A percentile compares a stretch with the other conserved stretches of the same genome.
Conservation (phyloP, 2,113 vertebrate genomes). For the Macrotus californicus region DNA sequence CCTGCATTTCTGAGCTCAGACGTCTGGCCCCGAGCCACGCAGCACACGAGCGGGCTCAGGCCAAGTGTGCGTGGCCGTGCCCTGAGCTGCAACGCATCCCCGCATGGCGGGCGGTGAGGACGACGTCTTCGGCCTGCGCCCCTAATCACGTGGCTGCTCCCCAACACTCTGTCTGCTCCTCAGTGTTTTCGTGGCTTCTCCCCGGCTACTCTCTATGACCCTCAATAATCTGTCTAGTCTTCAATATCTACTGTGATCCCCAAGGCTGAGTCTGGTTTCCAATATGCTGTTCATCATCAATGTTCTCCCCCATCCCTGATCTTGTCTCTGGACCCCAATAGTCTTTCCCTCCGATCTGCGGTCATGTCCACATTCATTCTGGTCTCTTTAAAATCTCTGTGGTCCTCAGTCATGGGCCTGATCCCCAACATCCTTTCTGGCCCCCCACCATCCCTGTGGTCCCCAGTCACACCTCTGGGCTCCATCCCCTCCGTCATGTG, state of each 20-base stretch:
- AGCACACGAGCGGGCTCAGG: accelerated
- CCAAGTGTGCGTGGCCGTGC: accelerated
- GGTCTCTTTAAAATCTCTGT: neutral
- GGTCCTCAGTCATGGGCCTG: neutral
- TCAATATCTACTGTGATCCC: too few species aligned
- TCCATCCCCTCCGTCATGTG: accelerated
- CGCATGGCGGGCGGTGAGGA: accelerated
- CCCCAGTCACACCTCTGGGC: neutral
- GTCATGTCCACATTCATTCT: neutral
- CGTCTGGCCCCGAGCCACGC: accelerated
- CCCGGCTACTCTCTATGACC: neutral
- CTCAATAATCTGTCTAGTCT: neutral
- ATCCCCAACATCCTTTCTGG: neutral
- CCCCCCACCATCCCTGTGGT: neutral
- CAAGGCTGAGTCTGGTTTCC: accelerated
- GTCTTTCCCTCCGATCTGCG: neutral
- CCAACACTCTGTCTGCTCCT: accelerated
- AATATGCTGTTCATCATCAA: neutral
- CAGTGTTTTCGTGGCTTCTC: neutral
- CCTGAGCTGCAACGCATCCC: accelerated
- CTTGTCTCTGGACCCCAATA: neutral
- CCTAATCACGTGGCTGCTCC: neutral
- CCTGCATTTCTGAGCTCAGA: accelerated
- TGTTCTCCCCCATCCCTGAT: accelerated
- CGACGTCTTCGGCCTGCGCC: accelerated